phyloP scores from a whole-genome alignment of 2,888 invertebrate species.

The Oscheius sp. region DNA sequence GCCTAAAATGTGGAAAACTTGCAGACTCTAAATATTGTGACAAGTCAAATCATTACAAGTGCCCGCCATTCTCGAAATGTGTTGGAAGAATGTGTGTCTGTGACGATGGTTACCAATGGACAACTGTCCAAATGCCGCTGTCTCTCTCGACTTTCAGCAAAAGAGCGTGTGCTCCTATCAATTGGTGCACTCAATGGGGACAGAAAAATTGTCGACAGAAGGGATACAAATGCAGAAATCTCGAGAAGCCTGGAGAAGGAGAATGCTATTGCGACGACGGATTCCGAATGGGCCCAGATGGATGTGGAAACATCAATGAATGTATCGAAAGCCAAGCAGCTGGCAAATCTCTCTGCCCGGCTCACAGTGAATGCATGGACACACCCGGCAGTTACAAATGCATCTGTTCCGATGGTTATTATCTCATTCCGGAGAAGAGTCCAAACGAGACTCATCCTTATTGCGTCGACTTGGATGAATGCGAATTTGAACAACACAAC shows the following conservation, averaged over 20 bases:
- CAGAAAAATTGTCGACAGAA: too few relatives aligned
- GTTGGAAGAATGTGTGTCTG: slow-evolving; percentile 10
- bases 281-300: neutral
- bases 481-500: neutral
- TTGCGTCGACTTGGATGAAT: slow-evolving; percentile 19
- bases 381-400: neutral
- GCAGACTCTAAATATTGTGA: slow-evolving; percentile 37
- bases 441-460: neutral
- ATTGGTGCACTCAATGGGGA: slow-evolving; percentile 31
- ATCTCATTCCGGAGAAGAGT: neutral
- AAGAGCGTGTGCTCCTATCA: slow-evolving; percentile 26
- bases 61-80: slow-evolving; percentile 32
- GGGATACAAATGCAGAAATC: slow-evolving; percentile 8
- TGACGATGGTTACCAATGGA: slow-evolving; percentile 26
- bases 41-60: neutral
- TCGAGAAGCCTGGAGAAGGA: slow-evolving; percentile 26
- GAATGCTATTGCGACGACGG: slow-evolving; percentile 36
- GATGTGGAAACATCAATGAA: slow-evolving; percentile 25
- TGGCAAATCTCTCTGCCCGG: neutral
- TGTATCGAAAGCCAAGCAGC: slow-evolving; percentile 6
- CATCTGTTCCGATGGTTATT: neutral
- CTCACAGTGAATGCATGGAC: slow-evolving; percentile 2
- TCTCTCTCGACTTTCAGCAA: neutral
- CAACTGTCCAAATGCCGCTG: slow-evolving; percentile 16
- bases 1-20: neutral